These are phyloP conservation scores for Trochalopteron elliotii DNA, from an alignment of 2,113 vertebrate genomes.

Conservation along the genomic window DNA sequence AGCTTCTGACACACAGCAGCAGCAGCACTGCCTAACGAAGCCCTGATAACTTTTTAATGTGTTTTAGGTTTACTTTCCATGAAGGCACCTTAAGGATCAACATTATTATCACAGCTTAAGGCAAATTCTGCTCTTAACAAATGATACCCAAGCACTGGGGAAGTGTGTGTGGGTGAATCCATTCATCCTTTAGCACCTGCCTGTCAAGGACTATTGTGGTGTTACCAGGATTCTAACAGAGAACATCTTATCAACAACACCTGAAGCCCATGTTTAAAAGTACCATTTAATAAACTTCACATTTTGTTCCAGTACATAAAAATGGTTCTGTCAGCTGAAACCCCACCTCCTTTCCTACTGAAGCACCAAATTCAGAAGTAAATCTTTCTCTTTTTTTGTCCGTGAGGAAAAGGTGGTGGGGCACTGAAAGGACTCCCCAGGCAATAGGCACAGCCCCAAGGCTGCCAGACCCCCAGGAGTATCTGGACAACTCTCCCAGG, in stretches of 20 bases:
- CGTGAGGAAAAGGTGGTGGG: not conserved
- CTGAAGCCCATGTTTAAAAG: no score
- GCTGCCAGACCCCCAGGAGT: not conserved
- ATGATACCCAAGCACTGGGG: not conserved
- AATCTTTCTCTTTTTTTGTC: not conserved
- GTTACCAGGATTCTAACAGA: not conserved
- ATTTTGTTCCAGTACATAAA: not conserved
- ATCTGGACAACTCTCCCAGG: rapidly evolving
- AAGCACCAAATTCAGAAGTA: not conserved
- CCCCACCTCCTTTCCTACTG: not conserved
- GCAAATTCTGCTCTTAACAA: not conserved
- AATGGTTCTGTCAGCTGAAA: not conserved
- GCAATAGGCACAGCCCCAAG: not conserved
- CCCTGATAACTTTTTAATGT: conserved; percentile 20
- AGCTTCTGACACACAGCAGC: conserved; percentile 26
- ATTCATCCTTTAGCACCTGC: not conserved
- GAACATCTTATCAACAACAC: not conserved
- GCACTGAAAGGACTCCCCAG: not conserved
- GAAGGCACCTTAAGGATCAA: not conserved
- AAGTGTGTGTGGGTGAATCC: not conserved
- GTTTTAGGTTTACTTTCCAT: not conserved
- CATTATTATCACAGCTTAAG: not conserved
- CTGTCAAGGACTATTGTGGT: not conserved
- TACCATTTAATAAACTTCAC: not conserved
- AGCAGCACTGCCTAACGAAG: not conserved